A percentile compares a stretch with the other conserved stretches of the same genome.
Conservation (phyloP, 2,113 vertebrate genomes). For the Zootoca vivipara region DNA sequence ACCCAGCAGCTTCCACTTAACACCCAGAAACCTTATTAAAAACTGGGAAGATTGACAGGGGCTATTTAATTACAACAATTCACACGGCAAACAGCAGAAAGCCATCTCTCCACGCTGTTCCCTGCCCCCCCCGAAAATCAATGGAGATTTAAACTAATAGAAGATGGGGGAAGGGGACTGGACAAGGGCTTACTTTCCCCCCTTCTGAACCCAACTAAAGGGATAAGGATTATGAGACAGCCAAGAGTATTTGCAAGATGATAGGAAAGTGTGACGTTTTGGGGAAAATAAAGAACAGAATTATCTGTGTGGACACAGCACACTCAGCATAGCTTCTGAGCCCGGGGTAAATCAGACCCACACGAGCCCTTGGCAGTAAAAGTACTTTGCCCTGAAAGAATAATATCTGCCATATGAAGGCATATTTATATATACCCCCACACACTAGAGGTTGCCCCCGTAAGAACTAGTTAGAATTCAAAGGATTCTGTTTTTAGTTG, state of each 20-base stretch:
- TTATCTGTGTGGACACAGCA: neutral
- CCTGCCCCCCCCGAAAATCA: neutral
- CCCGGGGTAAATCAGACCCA: neutral
- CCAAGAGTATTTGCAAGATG: slow-evolving; percentile 2
- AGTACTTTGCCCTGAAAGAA: neutral
- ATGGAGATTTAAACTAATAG: neutral
- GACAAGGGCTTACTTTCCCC: neutral
- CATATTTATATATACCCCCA: neutral
- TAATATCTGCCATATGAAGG: neutral
- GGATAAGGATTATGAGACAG: neutral
- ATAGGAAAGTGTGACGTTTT: neutral
- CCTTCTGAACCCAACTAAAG: neutral
- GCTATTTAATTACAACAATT: neutral
- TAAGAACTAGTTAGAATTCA: neutral
- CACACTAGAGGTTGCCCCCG: neutral
- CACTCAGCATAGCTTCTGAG: neutral
- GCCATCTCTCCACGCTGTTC: neutral
- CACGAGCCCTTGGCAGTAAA: neutral
- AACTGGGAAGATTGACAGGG: neutral
- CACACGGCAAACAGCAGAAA: neutral
- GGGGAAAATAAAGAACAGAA: neutral
- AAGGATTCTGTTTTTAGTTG: neutral
- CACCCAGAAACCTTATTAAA: slow-evolving; percentile 1
- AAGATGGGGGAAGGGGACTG: neutral
- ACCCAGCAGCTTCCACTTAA: neutral